A percentile compares a stretch with the other conserved stretches of the same genome.
These are phyloP conservation scores for Agrypnus murinus DNA, from an alignment of 2,888 invertebrate genomes.

Conservation along the genomic window DNA sequence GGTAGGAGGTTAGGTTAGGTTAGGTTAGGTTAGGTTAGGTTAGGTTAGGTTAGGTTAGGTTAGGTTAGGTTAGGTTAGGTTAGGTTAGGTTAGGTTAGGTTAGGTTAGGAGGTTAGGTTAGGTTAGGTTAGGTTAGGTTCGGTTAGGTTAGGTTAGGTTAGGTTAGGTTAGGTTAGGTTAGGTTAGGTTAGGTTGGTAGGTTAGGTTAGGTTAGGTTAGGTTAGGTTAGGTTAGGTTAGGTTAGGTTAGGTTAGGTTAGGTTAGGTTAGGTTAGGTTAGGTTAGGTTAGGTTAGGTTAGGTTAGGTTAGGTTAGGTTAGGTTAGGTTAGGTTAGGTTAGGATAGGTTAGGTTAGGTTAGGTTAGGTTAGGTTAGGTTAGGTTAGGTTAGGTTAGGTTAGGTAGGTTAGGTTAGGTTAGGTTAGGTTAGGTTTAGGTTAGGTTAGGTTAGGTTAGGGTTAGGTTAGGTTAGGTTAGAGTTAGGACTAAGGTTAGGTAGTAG, in stretches of 20 bases:
- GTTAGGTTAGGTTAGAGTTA: slow-evolving; percentile 42
- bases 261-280: slow-evolving; percentile 51
- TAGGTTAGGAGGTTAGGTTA: no score
- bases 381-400: slow-evolving; percentile 42
- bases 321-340: slow-evolving; percentile 44
- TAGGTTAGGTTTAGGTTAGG: no score
- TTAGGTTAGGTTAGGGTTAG: no score
- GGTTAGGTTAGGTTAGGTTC: no score
- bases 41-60: slow-evolving; percentile 27
- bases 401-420: no score
- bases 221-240: slow-evolving; percentile 14
- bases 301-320: slow-evolving; percentile 56
- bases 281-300: slow-evolving; percentile 58
- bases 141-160: no score
- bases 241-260: slow-evolving; percentile 53
- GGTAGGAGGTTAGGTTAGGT: no score
- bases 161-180: slow-evolving; percentile 30
- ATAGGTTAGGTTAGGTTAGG: slow-evolving; percentile 44
- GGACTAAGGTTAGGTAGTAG: no score
- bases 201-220: slow-evolving; percentile 14
- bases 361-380: slow-evolving; percentile 44
- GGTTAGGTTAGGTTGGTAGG: no score
- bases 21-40: slow-evolving; percentile 31
- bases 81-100: slow-evolving; percentile 29
- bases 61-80: slow-evolving; percentile 25